Evolutionary conservation across 2,113 vertebrate genomes (phyloP).

Genomic region (Dascyllus trimaculatus): DNA sequence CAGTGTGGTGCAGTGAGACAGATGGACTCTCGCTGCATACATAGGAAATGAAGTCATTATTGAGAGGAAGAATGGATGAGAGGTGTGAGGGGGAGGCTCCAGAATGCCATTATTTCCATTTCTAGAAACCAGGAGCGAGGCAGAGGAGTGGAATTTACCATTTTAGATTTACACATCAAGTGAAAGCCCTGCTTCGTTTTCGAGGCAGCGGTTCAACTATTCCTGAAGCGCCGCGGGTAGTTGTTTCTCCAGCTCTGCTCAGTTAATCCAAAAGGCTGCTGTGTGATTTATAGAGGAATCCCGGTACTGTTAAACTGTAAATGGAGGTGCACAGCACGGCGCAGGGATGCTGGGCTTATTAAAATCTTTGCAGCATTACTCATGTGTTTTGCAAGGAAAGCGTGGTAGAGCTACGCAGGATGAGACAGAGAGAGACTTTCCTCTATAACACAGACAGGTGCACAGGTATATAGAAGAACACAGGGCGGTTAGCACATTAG

Average conservation of each 20-base stretch:
- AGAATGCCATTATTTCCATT: constrained; percentile 47
- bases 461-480: neutral
- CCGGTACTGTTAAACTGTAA: constrained; percentile 49
- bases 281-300: constrained; percentile 76
- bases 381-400: constrained; percentile 53
- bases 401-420: neutral
- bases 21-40: constrained; percentile 38
- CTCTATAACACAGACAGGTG: constrained; percentile 19
- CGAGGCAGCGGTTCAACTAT: constrained; percentile 44
- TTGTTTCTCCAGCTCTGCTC: constrained; percentile 37
- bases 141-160: constrained; percentile 54
- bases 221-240: constrained; percentile 37
- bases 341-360: constrained; percentile 49
- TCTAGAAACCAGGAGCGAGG: constrained; percentile 15
- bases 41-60: constrained; percentile 66
- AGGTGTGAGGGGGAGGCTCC: constrained; percentile 23
- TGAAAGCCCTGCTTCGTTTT: constrained; percentile 37
- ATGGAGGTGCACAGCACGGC: constrained; percentile 61
- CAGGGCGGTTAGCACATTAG: neutral
- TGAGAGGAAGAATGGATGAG: constrained; percentile 54
- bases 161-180: constrained; percentile 53
- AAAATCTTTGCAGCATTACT: constrained; percentile 68
- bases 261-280: constrained; percentile 59
- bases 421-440: constrained; percentile 7
- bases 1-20: constrained; percentile 32